Percentiles rank a stretch among this genome's conserved stretches.
Evolutionary conservation across 1,140 invertebrate genomes (phyloP).

Genomic region (Maconellicoccus hirsutus): DNA sequence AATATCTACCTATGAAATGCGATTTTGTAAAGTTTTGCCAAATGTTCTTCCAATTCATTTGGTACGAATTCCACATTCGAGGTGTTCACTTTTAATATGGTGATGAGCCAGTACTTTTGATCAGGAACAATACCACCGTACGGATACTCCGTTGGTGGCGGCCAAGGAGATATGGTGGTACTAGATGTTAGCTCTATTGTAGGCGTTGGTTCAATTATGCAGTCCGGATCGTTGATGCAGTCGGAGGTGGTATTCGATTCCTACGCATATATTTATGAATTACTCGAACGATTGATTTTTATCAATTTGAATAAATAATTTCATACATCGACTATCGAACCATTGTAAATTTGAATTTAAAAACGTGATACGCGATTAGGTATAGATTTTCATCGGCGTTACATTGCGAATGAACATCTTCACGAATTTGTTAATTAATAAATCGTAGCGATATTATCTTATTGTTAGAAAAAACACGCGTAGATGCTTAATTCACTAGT

Average conservation of each 20-base stretch:
- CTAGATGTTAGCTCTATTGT: conserved; percentile 40
- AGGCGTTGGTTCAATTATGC: conserved; percentile 30
- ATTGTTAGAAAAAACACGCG: too few species aligned
- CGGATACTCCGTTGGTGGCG: conserved; percentile 27
- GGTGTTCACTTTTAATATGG: conserved; percentile 42
- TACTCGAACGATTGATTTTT: not conserved
- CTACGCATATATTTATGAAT: conserved; percentile 5
- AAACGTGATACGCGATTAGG: too few species aligned
- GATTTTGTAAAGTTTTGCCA: conserved; percentile 39
- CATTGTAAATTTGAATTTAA: too few species aligned
- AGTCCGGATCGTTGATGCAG: conserved; percentile 28
- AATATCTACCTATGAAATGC: conserved; percentile 39
- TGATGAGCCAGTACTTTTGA: conserved; percentile 61
- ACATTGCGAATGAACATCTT: too few species aligned
- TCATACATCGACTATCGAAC: too few species aligned
- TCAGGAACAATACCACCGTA: conserved; percentile 33
- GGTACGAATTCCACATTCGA: conserved; percentile 29
- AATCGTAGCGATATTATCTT: too few species aligned
- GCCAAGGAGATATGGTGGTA: conserved; percentile 40
- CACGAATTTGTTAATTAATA: too few species aligned
- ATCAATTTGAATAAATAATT: not conserved
- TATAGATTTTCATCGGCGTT: too few species aligned
- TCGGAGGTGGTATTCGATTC: conserved; percentile 4
- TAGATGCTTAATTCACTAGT: too few species aligned
- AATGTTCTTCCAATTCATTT: conserved; percentile 35